Conservation (phyloP, 2,797 vertebrate genomes). For the Hirundo rustica region DNA sequence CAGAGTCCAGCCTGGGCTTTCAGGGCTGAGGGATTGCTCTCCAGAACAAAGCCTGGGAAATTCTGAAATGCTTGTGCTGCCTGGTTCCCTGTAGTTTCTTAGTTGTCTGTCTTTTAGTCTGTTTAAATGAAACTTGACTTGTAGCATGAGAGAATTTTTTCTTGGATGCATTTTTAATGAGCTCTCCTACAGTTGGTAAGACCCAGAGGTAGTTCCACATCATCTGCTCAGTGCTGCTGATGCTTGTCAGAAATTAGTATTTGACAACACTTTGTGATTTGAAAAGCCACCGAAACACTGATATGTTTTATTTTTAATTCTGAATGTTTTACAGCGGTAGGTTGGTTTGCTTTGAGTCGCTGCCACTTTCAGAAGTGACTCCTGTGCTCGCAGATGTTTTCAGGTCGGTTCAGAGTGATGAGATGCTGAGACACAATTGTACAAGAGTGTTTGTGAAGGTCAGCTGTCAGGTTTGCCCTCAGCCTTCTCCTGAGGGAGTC, state of each 20-base stretch:
- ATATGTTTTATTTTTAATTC: not conserved
- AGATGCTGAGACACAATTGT: not conserved
- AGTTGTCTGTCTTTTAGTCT: not conserved
- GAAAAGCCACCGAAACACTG: not conserved
- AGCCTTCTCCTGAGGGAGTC: not conserved
- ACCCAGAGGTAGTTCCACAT: not conserved
- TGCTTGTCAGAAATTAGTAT: not conserved
- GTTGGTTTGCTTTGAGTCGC: not conserved
- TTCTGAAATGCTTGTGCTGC: not conserved
- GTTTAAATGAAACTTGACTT: slow-evolving; percentile 37
- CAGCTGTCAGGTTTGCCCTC: not conserved
- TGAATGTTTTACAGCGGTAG: not conserved
- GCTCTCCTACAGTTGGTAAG: not conserved
- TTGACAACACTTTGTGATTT: not conserved
- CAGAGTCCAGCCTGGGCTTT: not conserved
- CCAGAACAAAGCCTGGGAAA: not conserved
- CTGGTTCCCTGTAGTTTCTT: not conserved
- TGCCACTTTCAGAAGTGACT: not conserved
- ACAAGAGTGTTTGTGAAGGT: not conserved
- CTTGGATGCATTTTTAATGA: slow-evolving; percentile 26
- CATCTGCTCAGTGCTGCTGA: not conserved
- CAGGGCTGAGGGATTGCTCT: not conserved
- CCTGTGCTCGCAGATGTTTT: not conserved
- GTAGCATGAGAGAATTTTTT: slow-evolving; percentile 17
- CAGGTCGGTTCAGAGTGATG: not conserved